These are phyloP conservation scores for Oostethus manadensis DNA, from an alignment of 2,113 vertebrate genomes.

Conservation along the genomic window DNA sequence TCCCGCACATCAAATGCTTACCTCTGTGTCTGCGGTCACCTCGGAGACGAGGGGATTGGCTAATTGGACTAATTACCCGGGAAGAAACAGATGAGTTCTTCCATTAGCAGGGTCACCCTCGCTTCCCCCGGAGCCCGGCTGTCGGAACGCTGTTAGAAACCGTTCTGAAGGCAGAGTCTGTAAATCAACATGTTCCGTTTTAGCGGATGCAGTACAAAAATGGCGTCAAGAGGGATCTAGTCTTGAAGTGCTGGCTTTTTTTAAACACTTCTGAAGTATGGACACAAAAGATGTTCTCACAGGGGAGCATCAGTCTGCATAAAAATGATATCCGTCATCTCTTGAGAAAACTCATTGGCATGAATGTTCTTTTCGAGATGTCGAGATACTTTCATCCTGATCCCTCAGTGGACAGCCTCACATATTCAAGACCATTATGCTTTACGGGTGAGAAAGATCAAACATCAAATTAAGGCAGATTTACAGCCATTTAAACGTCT, in stretches of 20 bases:
- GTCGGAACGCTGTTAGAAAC: constrained; percentile 53
- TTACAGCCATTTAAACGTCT: constrained; percentile 60
- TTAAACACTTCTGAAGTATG: constrained; percentile 23
- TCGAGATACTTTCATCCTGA: constrained; percentile 51
- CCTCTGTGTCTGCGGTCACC: constrained; percentile 54
- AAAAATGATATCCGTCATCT: constrained; percentile 16
- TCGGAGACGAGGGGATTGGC: constrained; percentile 55
- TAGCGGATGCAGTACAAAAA: constrained; percentile 30
- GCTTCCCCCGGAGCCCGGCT: constrained; percentile 43
- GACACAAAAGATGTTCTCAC: constrained; percentile 33
- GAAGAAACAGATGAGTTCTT: constrained; percentile 63
- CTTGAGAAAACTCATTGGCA: constrained; percentile 31
- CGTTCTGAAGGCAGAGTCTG: constrained; percentile 35
- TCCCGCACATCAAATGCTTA: constrained; percentile 44
- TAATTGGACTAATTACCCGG: constrained; percentile 73
- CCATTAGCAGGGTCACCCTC: constrained; percentile 66
- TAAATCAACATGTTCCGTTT: constrained; percentile 20
- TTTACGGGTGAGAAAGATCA: constrained; percentile 59
- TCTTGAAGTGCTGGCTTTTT: constrained; percentile 9
- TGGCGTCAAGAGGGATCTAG: not conserved
- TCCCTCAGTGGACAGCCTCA: constrained; percentile 44
- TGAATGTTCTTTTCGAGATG: constrained; percentile 45
- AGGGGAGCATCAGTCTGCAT: constrained; percentile 19
- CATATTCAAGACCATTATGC: constrained; percentile 54
- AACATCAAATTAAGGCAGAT: constrained; percentile 69